Evolutionary conservation across 2,113 vertebrate species (phyloP), one percentile per base, ranked within the genome.

Genomic region (Planiliza haematocheilus): DNA sequence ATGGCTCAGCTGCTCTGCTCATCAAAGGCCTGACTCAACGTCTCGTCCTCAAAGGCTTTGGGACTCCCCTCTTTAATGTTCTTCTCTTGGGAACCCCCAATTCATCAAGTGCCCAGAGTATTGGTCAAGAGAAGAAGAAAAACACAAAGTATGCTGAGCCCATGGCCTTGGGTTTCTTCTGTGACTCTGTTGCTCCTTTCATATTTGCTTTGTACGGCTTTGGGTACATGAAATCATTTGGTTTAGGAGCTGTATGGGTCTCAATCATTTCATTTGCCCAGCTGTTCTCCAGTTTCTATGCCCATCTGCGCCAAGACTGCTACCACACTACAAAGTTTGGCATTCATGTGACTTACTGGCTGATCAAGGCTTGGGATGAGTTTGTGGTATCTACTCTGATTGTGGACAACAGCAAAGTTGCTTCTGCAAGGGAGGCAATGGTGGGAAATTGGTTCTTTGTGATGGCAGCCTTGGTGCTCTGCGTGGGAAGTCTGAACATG

Each of bases 141-240:
- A 96, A 97, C 64, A 97, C 96, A 0, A 97, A 96, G 76, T 97
- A 97, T 2, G 96, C 95, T 0, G 96, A 97, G 85, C 95, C 96
- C 0, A 95, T 96, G 94, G 96, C 95, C 0, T 86, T 97, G 24
- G 94, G 95, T 48, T 94, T 95, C 82, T 92, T 97, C 87, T 96
- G 95, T 0, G 93, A 96, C 52, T 93, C 94, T 0, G 39, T 96
- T 50, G 91, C 95, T 7, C 30, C 96, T 0, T 95, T 96, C 18
- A 86, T 97, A 17, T 94, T 97, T 51, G 88, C 94, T 20, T 96
- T 96, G 81, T 97, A 96, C 63, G 91, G 93, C 84, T 97, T 97
- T 36, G 93, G 94, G 1, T 96, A 95, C 76, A 41, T 94, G 43
- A 84, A 91, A 20, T 89, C 75, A 4, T 95, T 96, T 69, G 90